These are phyloP conservation scores for Carcharodon carcharias DNA, from an alignment of 2,797 vertebrate genomes.

Conservation along the genomic window DNA sequence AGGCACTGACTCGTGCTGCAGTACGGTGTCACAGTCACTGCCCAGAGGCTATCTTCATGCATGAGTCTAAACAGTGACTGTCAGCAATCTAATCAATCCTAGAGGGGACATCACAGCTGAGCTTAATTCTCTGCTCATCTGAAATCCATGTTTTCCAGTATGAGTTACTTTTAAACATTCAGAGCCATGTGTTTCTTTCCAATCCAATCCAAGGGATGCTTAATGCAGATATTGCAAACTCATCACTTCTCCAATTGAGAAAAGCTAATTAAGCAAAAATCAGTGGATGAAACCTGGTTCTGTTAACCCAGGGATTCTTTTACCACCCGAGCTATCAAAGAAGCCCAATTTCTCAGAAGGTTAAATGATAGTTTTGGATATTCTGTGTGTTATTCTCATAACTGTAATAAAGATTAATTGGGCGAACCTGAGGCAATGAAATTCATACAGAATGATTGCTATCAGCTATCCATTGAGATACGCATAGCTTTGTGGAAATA, in stretches of 20 bases:
- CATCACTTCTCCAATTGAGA: not conserved
- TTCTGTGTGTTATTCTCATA: not conserved
- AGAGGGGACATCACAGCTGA: not conserved
- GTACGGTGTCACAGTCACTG: not conserved
- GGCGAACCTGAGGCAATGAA: not conserved
- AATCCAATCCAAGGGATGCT: not conserved
- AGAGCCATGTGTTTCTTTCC: not conserved
- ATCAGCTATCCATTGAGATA: not conserved
- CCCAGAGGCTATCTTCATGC: not conserved
- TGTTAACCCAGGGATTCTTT: not conserved
- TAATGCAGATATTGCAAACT: not conserved
- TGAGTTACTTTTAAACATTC: not conserved
- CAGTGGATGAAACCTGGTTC: not conserved
- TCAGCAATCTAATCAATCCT: not conserved
- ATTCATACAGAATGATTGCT: not conserved
- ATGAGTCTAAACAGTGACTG: not conserved
- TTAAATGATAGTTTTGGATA: not conserved
- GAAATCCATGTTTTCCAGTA: not conserved
- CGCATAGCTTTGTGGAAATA: conserved; percentile 24
- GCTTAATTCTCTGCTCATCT: not conserved
- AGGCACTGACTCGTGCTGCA: not conserved
- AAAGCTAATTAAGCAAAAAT: not conserved
- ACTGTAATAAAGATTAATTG: not conserved
- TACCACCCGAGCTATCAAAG: not conserved
- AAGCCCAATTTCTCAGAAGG: not conserved